These are phyloP conservation scores for Tipula unca DNA, from an alignment of 2,888 invertebrate species.

Conservation along the genomic window DNA sequence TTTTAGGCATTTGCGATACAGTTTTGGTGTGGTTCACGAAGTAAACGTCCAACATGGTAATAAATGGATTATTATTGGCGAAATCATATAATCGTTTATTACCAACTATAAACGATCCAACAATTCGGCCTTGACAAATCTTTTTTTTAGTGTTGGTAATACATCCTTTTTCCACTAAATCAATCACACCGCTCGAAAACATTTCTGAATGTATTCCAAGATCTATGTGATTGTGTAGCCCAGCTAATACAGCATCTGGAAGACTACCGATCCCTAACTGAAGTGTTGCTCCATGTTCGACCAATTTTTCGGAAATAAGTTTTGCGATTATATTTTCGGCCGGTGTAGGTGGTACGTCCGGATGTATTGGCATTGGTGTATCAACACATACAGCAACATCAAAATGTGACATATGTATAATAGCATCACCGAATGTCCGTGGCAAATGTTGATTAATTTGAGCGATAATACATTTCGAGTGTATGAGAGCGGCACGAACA, in stretches of 20 bases:
- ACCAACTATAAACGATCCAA: conserved; percentile 88
- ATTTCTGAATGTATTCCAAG: conserved; percentile 95
- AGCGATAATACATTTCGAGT: conserved; percentile 72
- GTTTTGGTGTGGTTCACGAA: conserved; percentile 80
- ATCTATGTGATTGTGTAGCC: conserved; percentile 77
- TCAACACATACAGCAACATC: conserved; percentile 73
- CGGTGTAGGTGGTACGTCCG: conserved; percentile 45
- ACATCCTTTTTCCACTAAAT: conserved; percentile 75
- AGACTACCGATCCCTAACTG: conserved; percentile 91
- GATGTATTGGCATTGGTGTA: conserved; percentile 61
- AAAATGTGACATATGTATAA: conserved; percentile 86
- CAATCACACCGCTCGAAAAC: conserved; percentile 91
- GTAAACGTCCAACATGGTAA: conserved; percentile 83
- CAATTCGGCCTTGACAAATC: conserved; percentile 77
- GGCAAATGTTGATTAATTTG: conserved; percentile 86
- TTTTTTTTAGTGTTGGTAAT: conserved; percentile 81
- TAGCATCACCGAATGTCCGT: conserved; percentile 85
- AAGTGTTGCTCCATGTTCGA: conserved; percentile 85
- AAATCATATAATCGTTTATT: conserved; percentile 82
- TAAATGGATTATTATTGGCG: conserved; percentile 87
- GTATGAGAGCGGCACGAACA: conserved; percentile 69
- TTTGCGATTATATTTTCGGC: conserved; percentile 74
- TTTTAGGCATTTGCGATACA: conserved; percentile 74
- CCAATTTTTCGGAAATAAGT: conserved; percentile 81
- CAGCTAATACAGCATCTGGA: conserved; percentile 83